A percentile compares a stretch with the other conserved stretches of the same genome.
phyloP scores from a whole-genome alignment of 2,888 invertebrate species.

The Chamaedrilus cognettii region DNA sequence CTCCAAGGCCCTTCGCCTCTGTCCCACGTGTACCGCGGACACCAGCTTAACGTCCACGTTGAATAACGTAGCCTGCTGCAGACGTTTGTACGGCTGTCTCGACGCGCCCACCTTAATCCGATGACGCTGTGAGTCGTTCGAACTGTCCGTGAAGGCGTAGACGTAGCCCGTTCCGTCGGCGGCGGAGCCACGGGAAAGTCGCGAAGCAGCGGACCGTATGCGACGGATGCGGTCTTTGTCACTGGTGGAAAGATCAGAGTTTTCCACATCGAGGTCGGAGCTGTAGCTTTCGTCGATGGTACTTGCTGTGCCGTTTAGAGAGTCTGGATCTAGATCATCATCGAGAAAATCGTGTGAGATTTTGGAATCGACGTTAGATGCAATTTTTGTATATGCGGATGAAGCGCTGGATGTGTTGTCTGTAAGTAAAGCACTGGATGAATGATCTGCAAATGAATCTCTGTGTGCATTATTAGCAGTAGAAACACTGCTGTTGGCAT shows the following conservation, averaged over 20 bases:
- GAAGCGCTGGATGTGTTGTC: too few species aligned
- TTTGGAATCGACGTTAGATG: too few species aligned
- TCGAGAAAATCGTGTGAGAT: too few species aligned
- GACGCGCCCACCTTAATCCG: constrained; percentile 30
- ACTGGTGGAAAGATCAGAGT: constrained; percentile 12
- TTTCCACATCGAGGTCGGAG: constrained; percentile 25
- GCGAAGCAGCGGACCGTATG: background rate
- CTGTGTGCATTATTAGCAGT: too few species aligned
- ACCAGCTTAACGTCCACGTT: constrained; percentile 30
- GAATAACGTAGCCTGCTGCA: constrained; percentile 26
- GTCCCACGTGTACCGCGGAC: constrained; percentile 19
- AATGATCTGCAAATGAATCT: too few species aligned
- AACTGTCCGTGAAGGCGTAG: constrained; percentile 30
- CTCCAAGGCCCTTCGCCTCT: constrained; percentile 17
- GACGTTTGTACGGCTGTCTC: constrained; percentile 26
- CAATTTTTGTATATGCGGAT: too few species aligned
- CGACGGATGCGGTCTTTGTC: background rate
- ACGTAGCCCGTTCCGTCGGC: constrained; percentile 27
- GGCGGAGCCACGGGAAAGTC: background rate
- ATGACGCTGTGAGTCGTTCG: background rate
- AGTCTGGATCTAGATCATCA: too few species aligned
- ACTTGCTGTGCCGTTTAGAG: too few species aligned
- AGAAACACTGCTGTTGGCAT: too few species aligned
- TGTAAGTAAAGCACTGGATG: too few species aligned
- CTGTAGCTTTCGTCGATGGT: constrained; percentile 28